Base-by-base conservation (phyloP, 2,888 invertebrate species). In the Sthenelais limicola region DNA sequence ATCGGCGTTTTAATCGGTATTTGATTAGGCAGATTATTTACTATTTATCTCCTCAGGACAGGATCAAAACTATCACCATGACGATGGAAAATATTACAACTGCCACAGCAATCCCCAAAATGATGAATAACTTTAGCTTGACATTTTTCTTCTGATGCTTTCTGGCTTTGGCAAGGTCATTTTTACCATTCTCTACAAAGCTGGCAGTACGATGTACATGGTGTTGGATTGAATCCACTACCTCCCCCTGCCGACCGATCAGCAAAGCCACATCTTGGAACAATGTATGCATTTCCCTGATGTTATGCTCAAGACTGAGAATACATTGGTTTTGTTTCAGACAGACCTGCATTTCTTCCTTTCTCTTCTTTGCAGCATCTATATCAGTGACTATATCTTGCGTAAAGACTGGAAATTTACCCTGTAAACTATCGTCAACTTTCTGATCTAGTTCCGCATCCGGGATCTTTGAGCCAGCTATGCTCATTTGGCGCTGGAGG, bases 401-500 rank as follows among this genome's bases (percentile, higher is more conserved):
- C 21, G 62, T 62, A 43, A 62, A 62, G 12, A 62, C 62, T 15
- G 62, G 38, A 15, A 62, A 62, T 21, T 62, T 62, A 2, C 62
- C 62, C 26, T 38, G 35, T 12, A 62, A 43, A 21, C 43, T 62
- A 24, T 62, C 62, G 24, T 62, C 38, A 15, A 62, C 62, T 21
- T 62, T 62, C 12, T 62, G 38, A 3, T 62, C 62, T 43, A 62
- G 62, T 24, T 62, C 62, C 21, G 18, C 35, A 24, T 15, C 62
- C 2, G 62, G 35, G 15, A 62, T 12, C 38, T 26, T 33, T 7
- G 62, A 21, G 38, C 62, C 62, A 7, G 62, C 38, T 38, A 62
- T 62, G 62, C 62, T 62, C 62, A 62, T 62, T 15, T 62, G 62
- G 1, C 62, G 62, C 62, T 38, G 35, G 1, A 62, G 62, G 9